Conservation (phyloP, 2,113 vertebrate genomes). For the Hymenochirus boettgeri region DNA sequence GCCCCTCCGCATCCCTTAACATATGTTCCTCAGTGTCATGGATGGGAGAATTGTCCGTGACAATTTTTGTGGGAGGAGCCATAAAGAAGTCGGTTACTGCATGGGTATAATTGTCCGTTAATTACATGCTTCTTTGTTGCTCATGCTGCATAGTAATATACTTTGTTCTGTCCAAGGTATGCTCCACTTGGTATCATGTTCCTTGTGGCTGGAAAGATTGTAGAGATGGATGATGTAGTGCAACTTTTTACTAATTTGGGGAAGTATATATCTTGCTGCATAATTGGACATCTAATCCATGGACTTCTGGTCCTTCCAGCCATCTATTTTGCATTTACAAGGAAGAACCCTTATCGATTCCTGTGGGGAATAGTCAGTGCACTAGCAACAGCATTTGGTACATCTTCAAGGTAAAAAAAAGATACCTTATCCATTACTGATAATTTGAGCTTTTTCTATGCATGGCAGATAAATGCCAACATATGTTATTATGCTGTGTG, state of each 20-base stretch:
- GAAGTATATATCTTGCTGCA: slow-evolving; percentile 82
- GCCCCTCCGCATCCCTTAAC: too few species aligned
- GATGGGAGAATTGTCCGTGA: too few species aligned
- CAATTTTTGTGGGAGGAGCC: too few species aligned
- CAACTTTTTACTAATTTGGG: slow-evolving; percentile 74
- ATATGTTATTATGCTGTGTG: too few species aligned
- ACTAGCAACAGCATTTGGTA: slow-evolving; percentile 82
- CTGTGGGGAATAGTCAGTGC: slow-evolving; percentile 77
- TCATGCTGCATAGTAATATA: too few species aligned
- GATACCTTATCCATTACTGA: too few species aligned
- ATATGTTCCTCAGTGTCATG: too few species aligned
- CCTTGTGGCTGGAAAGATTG: slow-evolving; percentile 82
- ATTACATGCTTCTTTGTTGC: background rate
- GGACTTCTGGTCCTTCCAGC: slow-evolving; percentile 72
- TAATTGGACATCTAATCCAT: slow-evolving; percentile 78
- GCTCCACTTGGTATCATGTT: slow-evolving; percentile 88
- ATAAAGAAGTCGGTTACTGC: too few species aligned
- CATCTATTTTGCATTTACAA: slow-evolving; percentile 79
- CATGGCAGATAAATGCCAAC: too few species aligned
- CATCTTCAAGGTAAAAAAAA: slow-evolving; percentile 75
- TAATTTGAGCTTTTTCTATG: too few species aligned
- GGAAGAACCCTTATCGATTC: slow-evolving; percentile 83
- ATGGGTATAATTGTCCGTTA: too few species aligned
- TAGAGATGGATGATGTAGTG: slow-evolving; percentile 75
- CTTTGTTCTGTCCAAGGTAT: slow-evolving; percentile 63